A percentile compares a stretch with the other conserved stretches of the same genome.
Conservation (phyloP, 2,113 vertebrate genomes). For the Heterotilapia buettikoferi region DNA sequence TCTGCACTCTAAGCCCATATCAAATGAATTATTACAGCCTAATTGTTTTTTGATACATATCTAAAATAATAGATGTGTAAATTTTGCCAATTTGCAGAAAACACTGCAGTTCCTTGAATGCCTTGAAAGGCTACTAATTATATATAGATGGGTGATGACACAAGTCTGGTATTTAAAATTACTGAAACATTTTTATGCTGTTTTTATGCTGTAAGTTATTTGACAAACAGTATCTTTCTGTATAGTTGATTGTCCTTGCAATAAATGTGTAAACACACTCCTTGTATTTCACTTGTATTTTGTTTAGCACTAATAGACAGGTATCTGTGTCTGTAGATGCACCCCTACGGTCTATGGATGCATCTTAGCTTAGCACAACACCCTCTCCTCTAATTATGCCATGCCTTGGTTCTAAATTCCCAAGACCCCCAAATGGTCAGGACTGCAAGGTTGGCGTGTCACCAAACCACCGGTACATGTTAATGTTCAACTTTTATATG, state of each 20-base stretch:
- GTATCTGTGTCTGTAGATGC: neutral
- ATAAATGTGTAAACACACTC: neutral
- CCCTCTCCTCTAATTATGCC: neutral
- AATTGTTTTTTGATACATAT: neutral
- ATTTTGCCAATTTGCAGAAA: neutral
- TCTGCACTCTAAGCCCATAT: neutral
- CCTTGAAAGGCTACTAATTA: neutral
- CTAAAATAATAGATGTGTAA: neutral
- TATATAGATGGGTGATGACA: neutral
- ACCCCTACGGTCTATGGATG: fast-evolving
- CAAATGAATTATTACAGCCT: neutral
- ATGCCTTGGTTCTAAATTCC: neutral
- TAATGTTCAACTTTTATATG: neutral
- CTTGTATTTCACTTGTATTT: neutral
- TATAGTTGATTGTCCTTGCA: neutral
- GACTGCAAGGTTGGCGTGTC: neutral
- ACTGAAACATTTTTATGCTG: neutral
- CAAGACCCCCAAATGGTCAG: neutral
- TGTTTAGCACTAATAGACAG: neutral
- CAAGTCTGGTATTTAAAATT: neutral
- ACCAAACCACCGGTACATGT: neutral
- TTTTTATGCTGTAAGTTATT: neutral
- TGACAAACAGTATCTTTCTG: neutral
- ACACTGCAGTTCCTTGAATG: neutral
- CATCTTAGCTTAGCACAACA: neutral